Percentiles rank a stretch among this genome's conserved stretches.
These are phyloP conservation scores for Phrixothrix hirtus DNA, from an alignment of 2,888 invertebrate species.

Conservation along the genomic window DNA sequence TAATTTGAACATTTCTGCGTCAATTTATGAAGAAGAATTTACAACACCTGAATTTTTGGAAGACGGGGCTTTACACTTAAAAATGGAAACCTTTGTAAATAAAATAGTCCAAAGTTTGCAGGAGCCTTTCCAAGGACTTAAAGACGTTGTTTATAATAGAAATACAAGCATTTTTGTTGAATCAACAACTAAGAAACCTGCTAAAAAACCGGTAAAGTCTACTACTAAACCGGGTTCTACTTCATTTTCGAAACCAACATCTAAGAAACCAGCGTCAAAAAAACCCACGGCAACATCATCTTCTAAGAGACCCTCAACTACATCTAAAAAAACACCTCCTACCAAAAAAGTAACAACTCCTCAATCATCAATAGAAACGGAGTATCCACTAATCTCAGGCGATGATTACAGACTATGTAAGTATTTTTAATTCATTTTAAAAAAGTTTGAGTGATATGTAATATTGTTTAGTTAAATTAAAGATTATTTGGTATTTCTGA, in stretches of 20 bases:
- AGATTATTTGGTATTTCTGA: neutral
- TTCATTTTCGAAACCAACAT: slow-evolving; percentile 48
- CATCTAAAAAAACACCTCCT: slow-evolving; percentile 51
- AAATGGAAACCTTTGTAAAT: slow-evolving; percentile 80
- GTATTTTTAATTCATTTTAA: slow-evolving; percentile 9
- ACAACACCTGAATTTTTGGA: slow-evolving; percentile 78
- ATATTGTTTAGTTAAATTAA: neutral
- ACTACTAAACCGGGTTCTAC: slow-evolving; percentile 44
- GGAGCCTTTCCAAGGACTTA: slow-evolving; percentile 79
- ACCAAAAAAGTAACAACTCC: slow-evolving; percentile 39
- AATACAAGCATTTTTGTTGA: slow-evolving; percentile 46
- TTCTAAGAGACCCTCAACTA: slow-evolving; percentile 50
- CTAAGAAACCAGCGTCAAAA: slow-evolving; percentile 47
- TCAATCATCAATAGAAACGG: slow-evolving; percentile 33
- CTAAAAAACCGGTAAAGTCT: slow-evolving; percentile 47
- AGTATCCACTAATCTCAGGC: slow-evolving; percentile 35
- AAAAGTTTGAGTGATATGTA: neutral
- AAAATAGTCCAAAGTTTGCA: slow-evolving; percentile 83
- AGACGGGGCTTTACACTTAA: slow-evolving; percentile 75
- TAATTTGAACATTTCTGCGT: slow-evolving; percentile 71
- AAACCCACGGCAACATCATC: slow-evolving; percentile 41
- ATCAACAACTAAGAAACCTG: slow-evolving; percentile 50
- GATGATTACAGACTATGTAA: slow-evolving; percentile 37
- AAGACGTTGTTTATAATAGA: slow-evolving; percentile 71
- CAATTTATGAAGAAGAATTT: slow-evolving; percentile 64